phyloP scores from a whole-genome alignment of 2,797 vertebrate genomes.

The Xenopus petersii region DNA sequence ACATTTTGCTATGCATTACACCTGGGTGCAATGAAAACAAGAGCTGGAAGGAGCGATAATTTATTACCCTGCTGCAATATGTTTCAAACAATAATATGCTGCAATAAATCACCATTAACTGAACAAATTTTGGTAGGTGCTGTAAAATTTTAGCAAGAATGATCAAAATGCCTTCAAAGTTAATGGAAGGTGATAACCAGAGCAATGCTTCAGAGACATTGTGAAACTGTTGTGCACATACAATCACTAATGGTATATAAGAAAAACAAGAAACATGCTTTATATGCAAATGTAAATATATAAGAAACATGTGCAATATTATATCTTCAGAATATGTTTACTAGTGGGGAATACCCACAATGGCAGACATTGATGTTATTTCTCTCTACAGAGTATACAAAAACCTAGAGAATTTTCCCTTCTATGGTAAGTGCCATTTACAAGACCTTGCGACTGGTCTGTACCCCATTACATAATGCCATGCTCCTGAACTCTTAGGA shows the following conservation, averaged over 20 bases:
- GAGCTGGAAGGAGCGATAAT: slow-evolving; percentile 55
- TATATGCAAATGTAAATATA: background rate
- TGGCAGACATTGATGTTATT: too few species aligned
- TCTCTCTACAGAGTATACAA: too few species aligned
- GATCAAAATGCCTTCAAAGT: slow-evolving; percentile 57
- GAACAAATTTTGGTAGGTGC: slow-evolving; percentile 57
- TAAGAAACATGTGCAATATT: too few species aligned
- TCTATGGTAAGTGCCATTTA: too few species aligned
- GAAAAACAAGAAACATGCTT: background rate
- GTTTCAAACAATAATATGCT: slow-evolving; percentile 57
- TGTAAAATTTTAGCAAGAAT: slow-evolving; percentile 67
- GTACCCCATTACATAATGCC: too few species aligned
- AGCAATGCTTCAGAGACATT: slow-evolving; percentile 52
- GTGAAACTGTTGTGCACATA: too few species aligned
- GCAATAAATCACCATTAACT: slow-evolving; percentile 71
- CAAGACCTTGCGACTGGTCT: too few species aligned
- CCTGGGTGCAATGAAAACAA: slow-evolving; percentile 55
- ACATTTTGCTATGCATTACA: slow-evolving; percentile 50
- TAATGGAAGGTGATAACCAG: slow-evolving; percentile 59
- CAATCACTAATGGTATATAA: too few species aligned
- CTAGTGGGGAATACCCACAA: too few species aligned
- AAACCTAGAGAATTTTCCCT: too few species aligned
- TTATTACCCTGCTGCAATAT: slow-evolving; percentile 54
- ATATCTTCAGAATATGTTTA: too few species aligned
- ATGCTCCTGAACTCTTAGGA: too few species aligned